Evolutionary conservation across 2,113 vertebrate genomes (phyloP).

Genomic region (Terrapene triunguis): DNA sequence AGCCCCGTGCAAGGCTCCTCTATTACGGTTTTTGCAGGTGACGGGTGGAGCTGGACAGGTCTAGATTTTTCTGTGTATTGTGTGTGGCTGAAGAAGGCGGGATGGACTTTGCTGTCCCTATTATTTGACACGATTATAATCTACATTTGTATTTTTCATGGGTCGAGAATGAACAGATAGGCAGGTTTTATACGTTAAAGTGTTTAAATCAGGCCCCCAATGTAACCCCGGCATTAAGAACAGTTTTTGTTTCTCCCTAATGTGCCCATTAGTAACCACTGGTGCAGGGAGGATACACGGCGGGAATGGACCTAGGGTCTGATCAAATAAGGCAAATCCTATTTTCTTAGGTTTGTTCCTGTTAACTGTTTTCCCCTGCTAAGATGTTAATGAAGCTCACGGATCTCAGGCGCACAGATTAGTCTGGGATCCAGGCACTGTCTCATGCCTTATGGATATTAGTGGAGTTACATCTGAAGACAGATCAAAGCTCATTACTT

Average conservation of each 20-base stretch:
- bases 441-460: slow-evolving; percentile 57
- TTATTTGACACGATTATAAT: background rate
- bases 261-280: background rate
- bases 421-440: slow-evolving; percentile 53
- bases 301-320: background rate
- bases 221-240: background rate
- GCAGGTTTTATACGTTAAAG: background rate
- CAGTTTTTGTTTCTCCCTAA: background rate
- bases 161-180: background rate
- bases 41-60: background rate
- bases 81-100: background rate
- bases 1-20: background rate
- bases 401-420: slow-evolving; percentile 50
- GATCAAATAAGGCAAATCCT: slow-evolving; percentile 58
- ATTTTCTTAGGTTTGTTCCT: slow-evolving; percentile 72
- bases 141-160: background rate
- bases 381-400: slow-evolving; percentile 60
- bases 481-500: slow-evolving; percentile 50
- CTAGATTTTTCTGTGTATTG: background rate
- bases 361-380: slow-evolving; percentile 46
- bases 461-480: slow-evolving; percentile 9
- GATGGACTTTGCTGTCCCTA: background rate
- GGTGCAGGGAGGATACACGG: background rate
- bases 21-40: background rate
- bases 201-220: background rate